Evolutionary conservation across 1,140 invertebrate species (phyloP), one percentile per base, ranked within the genome.

Genomic region (Anoplophora glabripennis): DNA sequence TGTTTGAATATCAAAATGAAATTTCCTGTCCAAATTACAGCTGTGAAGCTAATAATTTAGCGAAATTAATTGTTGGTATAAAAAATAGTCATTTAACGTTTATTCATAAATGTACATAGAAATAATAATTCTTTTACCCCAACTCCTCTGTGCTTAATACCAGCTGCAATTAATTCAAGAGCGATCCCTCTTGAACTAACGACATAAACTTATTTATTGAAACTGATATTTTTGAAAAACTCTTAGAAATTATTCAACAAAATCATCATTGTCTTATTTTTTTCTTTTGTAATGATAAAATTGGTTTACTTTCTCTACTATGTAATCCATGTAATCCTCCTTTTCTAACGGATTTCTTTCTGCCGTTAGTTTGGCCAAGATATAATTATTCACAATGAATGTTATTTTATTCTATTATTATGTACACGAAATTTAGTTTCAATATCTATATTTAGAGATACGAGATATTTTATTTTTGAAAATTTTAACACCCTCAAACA

Each of bases 311-410:
- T 84, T 76, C 15, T 75, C 76, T 4, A 86, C 85, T 58, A 84
- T 76, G 73, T 90, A 96, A n/a, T 89, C 89, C 52, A 96, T 70
- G 18, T 82, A n/a, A 78, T 49, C 83, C 78, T 45, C 87, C 90
- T 77, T 96, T 96, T 9, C 79, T 70, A 3, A 87, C 78, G 72
- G 93, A 89, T 64, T 94, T 86, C 44, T 84, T 78, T 53, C 90
- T 81, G 0, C 89, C 89, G 78, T 92, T 94, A 3, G 90, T 93
- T n/a, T n/a, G n/a, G n/a, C n/a, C n/a, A n/a, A n/a, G n/a, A n/a
- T n/a, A n/a, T n/a, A n/a, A n/a, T n/a, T n/a, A n/a, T n/a, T n/a
- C n/a, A n/a, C n/a, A n/a, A n/a, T n/a, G n/a, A n/a, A n/a, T n/a
- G n/a, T n/a, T n/a, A n/a, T n/a, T n/a, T n/a, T n/a, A n/a, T n/a